Evolutionary conservation across 1,140 invertebrate species (phyloP), one percentile per base, ranked within the genome.

Genomic region (Drosophila santomea): DNA sequence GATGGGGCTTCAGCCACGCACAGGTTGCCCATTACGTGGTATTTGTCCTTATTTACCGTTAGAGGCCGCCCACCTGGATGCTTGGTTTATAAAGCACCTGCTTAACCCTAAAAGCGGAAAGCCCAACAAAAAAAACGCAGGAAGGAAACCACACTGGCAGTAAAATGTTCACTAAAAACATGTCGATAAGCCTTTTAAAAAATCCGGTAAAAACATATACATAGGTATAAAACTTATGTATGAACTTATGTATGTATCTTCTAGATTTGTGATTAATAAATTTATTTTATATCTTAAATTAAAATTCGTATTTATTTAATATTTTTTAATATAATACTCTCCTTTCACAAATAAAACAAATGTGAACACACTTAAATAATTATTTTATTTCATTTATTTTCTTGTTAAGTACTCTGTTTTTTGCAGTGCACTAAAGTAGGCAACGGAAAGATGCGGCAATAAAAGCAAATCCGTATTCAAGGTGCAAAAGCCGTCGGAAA

Each of bases 401-500:
- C 12, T 8, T 11, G 20, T 4, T 1, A 14, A 10, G 3, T 25
- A 7, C 28, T 32, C 8, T 0, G 11, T 47, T 62, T 63, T 20
- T 63, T 0, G 1, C 55, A 73, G 60, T 45, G 43, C 20, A 2
- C 36, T n/a, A 11, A 25, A 28, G 51, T 41, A 51, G 36, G 55
- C 39, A 68, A 45, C 41, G 35, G 58, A 20, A 69, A 71, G 64
- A 69, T 71, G 69, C 72, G 74, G 82, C 80, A 89, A 89, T 89
- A 89, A 90, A 89, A 89, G 66, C 74, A 89, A 89, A 84, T 90
- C 84, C 84, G 85, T 63, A 88, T 88, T 88, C 85, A 89, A 78
- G 76, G 64, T 75, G 79, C 73, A 61, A 60, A 68, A 57, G 62
- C 47, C 52, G 52, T 12, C 63, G 57, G 20, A 78, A 83, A 66